Conservation (phyloP, 1,140 invertebrate genomes). For the Copidosoma floridanum region DNA sequence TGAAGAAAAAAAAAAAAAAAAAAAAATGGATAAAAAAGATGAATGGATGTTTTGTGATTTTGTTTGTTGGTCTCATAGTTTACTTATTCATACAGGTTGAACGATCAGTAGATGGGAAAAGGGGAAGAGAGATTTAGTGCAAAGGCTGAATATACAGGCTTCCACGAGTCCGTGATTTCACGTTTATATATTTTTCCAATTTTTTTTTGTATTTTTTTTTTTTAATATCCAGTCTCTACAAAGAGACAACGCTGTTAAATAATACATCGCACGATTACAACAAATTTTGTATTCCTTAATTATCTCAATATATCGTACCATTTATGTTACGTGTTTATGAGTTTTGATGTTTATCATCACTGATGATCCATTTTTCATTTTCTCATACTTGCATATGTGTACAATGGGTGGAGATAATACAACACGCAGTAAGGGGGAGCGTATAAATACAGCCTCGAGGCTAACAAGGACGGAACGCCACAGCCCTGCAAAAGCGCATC, state of each 20-base stretch:
- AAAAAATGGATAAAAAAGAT: no score
- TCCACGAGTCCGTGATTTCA: conserved; percentile 11
- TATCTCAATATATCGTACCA: no score
- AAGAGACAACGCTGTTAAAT: conserved; percentile 9
- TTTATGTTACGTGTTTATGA: no score
- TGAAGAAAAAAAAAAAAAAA: no score
- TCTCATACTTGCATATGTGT: conserved; percentile 9
- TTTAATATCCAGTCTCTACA: conserved; percentile 16
- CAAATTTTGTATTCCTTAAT: no score
- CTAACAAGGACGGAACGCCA: background rate
- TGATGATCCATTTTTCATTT: no score
- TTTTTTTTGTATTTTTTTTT: conserved; percentile 9
- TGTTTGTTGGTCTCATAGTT: no score
- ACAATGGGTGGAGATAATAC: conserved; percentile 20
- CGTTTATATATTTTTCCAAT: conserved; percentile 1
- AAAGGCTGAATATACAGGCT: conserved; percentile 17
- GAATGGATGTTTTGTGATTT: no score
- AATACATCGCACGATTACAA: conserved; percentile 20
- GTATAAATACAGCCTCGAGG: conserved; percentile 20
- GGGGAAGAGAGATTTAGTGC: conserved; percentile 4
- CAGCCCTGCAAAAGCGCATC: no score
- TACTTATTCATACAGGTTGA: no score
- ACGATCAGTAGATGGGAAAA: conserved; percentile 2
- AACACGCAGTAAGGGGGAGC: conserved; percentile 13
- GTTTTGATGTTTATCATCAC: no score